Evolutionary conservation across 30 jellyfish, hydroid and myxozoan species (phyloP).

Genomic region (Rhopilema esculentum): DNA sequence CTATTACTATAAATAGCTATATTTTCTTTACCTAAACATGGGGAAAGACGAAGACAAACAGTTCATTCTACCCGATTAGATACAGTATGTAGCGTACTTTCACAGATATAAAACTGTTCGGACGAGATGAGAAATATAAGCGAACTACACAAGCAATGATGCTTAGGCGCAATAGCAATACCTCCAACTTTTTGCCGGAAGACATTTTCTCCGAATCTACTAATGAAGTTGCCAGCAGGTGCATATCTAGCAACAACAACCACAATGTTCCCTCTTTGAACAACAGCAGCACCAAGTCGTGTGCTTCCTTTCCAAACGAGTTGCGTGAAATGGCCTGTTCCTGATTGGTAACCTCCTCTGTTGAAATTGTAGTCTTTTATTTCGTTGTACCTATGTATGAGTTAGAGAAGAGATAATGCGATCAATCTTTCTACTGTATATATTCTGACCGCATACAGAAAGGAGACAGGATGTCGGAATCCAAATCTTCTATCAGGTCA

Average conservation of each 20-base stretch:
- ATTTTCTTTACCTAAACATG: too few species aligned
- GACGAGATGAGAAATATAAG: not conserved
- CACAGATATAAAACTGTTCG: too few species aligned
- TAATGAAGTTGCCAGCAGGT: conserved; percentile 69
- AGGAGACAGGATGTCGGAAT: too few species aligned
- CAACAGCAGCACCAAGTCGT: conserved; percentile 80
- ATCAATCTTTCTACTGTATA: not conserved
- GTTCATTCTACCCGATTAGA: not conserved
- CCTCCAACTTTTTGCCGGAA: conserved; percentile 66
- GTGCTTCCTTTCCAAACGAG: conserved; percentile 80
- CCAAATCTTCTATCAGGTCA: too few species aligned
- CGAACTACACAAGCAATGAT: not conserved
- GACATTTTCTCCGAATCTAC: conserved; percentile 63
- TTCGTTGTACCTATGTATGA: conserved; percentile 68
- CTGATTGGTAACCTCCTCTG: conserved; percentile 42
- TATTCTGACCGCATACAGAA: not conserved
- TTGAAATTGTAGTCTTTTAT: conserved; percentile 60
- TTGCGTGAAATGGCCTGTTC: conserved; percentile 86
- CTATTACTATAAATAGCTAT: too few species aligned
- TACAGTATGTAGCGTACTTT: not conserved
- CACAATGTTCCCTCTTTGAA: conserved; percentile 46
- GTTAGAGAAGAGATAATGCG: not conserved
- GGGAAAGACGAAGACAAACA: too few species aligned
- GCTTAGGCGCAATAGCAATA: not conserved
- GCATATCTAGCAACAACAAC: conserved; percentile 81